Conservation (phyloP, 2,113 vertebrate genomes). For the Dasyurus viverrinus region DNA sequence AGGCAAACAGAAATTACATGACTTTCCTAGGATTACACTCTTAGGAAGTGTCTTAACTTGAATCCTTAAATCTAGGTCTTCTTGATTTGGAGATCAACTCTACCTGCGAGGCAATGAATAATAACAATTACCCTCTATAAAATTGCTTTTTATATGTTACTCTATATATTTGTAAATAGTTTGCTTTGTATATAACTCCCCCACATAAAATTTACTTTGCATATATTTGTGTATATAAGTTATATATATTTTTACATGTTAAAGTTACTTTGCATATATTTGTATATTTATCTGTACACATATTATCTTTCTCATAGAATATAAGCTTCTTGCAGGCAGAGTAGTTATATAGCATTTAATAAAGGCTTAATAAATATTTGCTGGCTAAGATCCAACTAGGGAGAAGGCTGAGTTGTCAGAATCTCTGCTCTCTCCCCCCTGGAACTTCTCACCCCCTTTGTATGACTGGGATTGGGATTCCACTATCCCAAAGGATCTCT, state of each 20-base stretch:
- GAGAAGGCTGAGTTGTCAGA: accelerated
- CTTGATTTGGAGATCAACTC: background rate
- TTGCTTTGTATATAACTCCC: too few relatives aligned
- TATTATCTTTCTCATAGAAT: background rate
- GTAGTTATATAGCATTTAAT: background rate
- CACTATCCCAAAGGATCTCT: background rate
- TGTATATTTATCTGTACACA: background rate
- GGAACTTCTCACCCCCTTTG: too few relatives aligned
- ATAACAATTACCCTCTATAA: background rate
- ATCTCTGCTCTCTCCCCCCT: too few relatives aligned
- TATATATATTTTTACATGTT: too few relatives aligned
- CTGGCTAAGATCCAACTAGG: background rate
- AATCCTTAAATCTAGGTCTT: background rate
- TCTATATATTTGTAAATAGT: too few relatives aligned
- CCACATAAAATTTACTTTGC: background rate
- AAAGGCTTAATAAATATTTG: background rate
- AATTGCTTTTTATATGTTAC: background rate
- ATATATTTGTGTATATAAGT: background rate
- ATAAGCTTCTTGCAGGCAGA: background rate
- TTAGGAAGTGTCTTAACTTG: background rate
- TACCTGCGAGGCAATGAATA: background rate
- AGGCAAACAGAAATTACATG: background rate
- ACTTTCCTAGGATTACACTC: background rate
- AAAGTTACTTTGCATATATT: background rate
- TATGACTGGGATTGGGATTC: background rate